These are phyloP conservation scores for Orthosia gothica DNA, from an alignment of 2,888 invertebrate genomes.

Conservation along the genomic window DNA sequence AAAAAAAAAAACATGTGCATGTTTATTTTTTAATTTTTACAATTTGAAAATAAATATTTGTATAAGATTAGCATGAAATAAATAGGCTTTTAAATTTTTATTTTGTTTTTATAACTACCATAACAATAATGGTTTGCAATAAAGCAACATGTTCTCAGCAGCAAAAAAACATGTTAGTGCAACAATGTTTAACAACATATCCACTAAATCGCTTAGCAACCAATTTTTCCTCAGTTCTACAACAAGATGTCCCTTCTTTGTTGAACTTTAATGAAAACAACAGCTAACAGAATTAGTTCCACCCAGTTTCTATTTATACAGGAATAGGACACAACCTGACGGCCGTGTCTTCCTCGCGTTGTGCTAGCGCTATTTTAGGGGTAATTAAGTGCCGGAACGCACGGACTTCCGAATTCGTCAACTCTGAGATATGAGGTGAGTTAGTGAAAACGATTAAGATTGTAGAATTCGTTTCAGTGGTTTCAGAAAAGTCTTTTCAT, in stretches of 20 bases:
- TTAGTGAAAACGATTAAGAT: constrained; percentile 21
- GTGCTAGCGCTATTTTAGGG: constrained; percentile 58
- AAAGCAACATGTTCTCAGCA: background rate
- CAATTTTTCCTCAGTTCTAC: background rate
- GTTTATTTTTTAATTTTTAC: too few species aligned
- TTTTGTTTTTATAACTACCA: background rate
- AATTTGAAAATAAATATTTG: too few species aligned
- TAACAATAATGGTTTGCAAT: background rate
- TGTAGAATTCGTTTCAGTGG: background rate
- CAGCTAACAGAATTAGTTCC: constrained; percentile 61
- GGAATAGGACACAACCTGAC: constrained; percentile 54
- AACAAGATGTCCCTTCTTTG: background rate
- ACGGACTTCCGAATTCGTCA: constrained; percentile 55
- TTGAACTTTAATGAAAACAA: constrained; percentile 66
- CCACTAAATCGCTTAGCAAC: background rate
- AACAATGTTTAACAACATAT: background rate
- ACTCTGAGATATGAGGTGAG: constrained; percentile 27
- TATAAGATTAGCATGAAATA: too few species aligned
- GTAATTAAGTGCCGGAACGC: constrained; percentile 61
- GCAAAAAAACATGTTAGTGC: constrained; percentile 18
- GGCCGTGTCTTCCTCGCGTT: constrained; percentile 44
- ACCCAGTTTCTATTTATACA: constrained; percentile 67
- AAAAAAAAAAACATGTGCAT: too few species aligned
- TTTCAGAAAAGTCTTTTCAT: background rate
- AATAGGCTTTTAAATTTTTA: too few species aligned